A percentile compares a stretch with the other conserved stretches of the same genome.
phyloP scores from a whole-genome alignment of 2,797 vertebrate genomes.

The Pangasius mekongensis region DNA sequence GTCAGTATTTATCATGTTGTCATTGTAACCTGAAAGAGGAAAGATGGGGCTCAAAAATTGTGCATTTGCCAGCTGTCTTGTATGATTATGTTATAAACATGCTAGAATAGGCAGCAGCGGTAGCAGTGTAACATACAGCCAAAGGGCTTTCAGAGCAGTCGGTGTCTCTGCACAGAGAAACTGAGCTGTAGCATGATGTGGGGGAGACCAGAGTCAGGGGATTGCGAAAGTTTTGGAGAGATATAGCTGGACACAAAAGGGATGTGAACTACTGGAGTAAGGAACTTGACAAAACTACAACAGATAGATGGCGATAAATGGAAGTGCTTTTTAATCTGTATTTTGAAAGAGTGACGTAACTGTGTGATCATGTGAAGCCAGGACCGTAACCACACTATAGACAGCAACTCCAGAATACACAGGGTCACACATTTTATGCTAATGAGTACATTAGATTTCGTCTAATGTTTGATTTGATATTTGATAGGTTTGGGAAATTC shows the following conservation, averaged over 20 bases:
- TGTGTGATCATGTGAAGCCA: no score
- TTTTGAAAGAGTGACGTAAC: not conserved
- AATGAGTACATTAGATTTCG: not conserved
- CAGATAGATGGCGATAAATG: not conserved
- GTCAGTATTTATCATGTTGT: not conserved
- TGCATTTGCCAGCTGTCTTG: not conserved
- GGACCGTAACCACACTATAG: not conserved
- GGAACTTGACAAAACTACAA: not conserved
- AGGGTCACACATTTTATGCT: not conserved
- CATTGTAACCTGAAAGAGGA: not conserved
- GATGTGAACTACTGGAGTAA: not conserved
- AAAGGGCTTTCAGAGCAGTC: not conserved
- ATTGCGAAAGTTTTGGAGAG: not conserved
- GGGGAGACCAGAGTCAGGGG: not conserved
- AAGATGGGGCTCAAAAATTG: not conserved
- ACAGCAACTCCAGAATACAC: not conserved
- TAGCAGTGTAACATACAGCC: not conserved
- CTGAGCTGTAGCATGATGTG: no score
- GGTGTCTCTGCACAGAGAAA: no score
- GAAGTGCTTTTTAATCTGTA: not conserved
- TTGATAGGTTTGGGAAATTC: no score
- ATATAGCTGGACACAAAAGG: no score
- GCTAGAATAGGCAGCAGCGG: not conserved
- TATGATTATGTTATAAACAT: not conserved
- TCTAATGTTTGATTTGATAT: not conserved